Percentiles rank a stretch among this genome's conserved stretches.
Evolutionary conservation across 1,140 invertebrate species (phyloP).

Genomic region (Drosophila ohnishii): DNA sequence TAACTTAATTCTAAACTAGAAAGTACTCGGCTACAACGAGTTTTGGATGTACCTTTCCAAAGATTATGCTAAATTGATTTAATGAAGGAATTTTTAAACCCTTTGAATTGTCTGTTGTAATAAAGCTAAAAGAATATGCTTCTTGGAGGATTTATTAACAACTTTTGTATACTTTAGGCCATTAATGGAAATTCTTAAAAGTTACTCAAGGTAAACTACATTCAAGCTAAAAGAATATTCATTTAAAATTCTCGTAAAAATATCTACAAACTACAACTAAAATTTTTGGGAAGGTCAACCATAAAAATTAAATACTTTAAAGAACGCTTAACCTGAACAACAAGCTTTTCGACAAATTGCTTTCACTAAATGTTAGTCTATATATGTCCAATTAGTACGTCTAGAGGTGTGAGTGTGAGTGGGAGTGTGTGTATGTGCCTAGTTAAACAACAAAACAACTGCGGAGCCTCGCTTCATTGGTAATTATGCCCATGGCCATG

Average conservation of each 20-base stretch:
- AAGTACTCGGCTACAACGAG: constrained; percentile 1
- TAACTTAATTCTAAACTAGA: constrained; percentile 9
- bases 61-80: background rate
- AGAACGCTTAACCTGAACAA: constrained; percentile 22
- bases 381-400: constrained; percentile 42
- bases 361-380: constrained; percentile 60
- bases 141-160: background rate
- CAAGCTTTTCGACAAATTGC: constrained; percentile 43
- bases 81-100: no score
- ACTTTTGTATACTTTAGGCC: background rate
- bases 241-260: background rate
- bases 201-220: background rate
- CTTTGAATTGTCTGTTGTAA: background rate
- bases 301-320: constrained; percentile 29
- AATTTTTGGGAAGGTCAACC: constrained; percentile 16
- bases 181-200: background rate
- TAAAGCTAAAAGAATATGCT: background rate
- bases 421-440: constrained; percentile 1
- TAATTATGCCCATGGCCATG: constrained; percentile 26
- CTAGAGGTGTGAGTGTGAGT: constrained; percentile 24
- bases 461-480: constrained; percentile 9
- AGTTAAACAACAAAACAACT: constrained; percentile 24
- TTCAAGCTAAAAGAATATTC: background rate
- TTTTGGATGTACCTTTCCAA: constrained; percentile 7
- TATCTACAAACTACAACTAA: background rate